Percentiles rank a stretch among this genome's conserved stretches.
These are phyloP conservation scores for Pseudomyrmex gracilis DNA, from an alignment of 1,140 invertebrate genomes.

Conservation along the genomic window DNA sequence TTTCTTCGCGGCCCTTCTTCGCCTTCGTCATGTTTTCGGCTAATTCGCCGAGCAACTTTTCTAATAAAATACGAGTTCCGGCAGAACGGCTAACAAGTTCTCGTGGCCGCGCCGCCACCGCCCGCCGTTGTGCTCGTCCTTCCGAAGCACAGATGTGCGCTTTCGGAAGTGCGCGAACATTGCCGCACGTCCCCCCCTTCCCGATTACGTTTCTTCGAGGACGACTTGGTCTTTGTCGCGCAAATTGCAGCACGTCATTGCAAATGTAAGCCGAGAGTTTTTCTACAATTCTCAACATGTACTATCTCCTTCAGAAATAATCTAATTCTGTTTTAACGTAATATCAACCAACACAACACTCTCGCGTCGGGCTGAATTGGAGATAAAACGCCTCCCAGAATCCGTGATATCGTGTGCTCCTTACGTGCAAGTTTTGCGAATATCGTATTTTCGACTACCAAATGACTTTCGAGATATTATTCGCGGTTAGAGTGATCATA, in stretches of 20 bases:
- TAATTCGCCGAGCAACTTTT: slow-evolving; percentile 59
- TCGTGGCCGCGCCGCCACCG: slow-evolving; percentile 4
- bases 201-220: slow-evolving; percentile 30
- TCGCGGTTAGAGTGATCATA: slow-evolving; percentile 8
- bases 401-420: slow-evolving; percentile 25
- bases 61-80: slow-evolving; percentile 63
- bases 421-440: slow-evolving; percentile 24
- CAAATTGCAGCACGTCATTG: not conserved
- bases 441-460: slow-evolving; percentile 33
- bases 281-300: not conserved
- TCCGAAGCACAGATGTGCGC: slow-evolving; percentile 24
- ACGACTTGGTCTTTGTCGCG: not conserved
- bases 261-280: not conserved
- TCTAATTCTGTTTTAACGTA: too few species aligned
- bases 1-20: slow-evolving; percentile 45
- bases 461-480: slow-evolving; percentile 22
- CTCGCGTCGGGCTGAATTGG: slow-evolving; percentile 22
- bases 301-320: not conserved
- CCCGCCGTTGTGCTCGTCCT: not conserved
- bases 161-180: slow-evolving; percentile 14
- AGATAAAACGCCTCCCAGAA: slow-evolving; percentile 38
- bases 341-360: too few species aligned
- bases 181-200: not conserved
- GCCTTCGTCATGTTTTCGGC: slow-evolving; percentile 57
- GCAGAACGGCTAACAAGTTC: slow-evolving; percentile 51